Evolutionary conservation across 2,888 invertebrate species (phyloP), one percentile per base, ranked within the genome.

Genomic region (Tholera decimalis): DNA sequence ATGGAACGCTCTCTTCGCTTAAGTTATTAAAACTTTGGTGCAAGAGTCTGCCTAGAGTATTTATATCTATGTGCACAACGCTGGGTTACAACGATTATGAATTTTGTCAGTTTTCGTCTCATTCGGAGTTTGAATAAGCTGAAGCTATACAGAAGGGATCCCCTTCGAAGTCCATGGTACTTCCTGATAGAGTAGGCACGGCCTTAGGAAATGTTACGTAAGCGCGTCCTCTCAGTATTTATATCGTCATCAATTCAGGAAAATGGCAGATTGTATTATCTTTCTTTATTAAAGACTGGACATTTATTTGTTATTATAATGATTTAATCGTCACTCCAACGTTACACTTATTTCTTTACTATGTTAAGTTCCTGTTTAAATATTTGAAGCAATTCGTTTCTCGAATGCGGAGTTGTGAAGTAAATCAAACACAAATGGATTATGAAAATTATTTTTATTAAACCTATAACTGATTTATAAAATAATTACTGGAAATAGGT

Each of bases 261-360:
- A 72, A 72, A 62, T 67, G 13, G 20, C 50, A 50, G 43, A 37
- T 49, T 26, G n/a, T 44, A 24, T 44, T 50, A 67, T 72, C 63
- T 72, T 37, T 37, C 20, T 35, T 35, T 46, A 63, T 30, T 37
- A 43, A 18, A 50, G 13, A 50, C n/a, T 37, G 30, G 43, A 49
- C 15, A 11, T 39, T 39, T 47, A 39, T 70, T 26, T 49, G n/a
- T 30, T 44, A 22, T 50, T 26, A 30, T 43, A 43, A 15, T 43
- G 60, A 66, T 37, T 22, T 49, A 30, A 67, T 44, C 50, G 22
- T 46, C 15, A 33, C 22, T 51, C 44, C n/a, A 11, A 37, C 20
- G 13, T 37, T 15, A 39, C 9, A 6, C 5, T 60, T 37, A 59
- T 47, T 39, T 59, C 30, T 46, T 46, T 26, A 46, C 20, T 26